Evolutionary conservation across 2,888 invertebrate genomes (phyloP), one percentile per base, ranked within the genome.

Genomic region (Euplexia lucipara): DNA sequence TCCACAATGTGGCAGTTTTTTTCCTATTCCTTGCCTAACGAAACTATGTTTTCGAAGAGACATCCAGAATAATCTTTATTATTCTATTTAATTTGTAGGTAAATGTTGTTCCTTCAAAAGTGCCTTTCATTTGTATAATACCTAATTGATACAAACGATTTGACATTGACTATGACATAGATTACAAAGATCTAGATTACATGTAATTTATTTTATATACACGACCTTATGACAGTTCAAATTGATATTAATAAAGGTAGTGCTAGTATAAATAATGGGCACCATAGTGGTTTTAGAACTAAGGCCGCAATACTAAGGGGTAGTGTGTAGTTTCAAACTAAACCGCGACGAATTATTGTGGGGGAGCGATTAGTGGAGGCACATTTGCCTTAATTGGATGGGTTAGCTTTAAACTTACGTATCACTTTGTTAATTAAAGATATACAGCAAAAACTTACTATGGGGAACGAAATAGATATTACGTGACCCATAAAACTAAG

Each of bases 381-480:
- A 78, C 74, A 57, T 74, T 78, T 26, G 20, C 61, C 41, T 51
- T 71, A 75, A 75, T 71, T 75, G 74, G 78, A 75, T 67, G 49
- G 60, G 62, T 63, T 48, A 45, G 56, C 41, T 71, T 72, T 53
- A 49, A 75, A 62, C 42, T 62, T 63, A 62, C 39, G 26, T 52
- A 42, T 60, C 56, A 57, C 73, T 70, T 74, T 58, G 75, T 72
- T 67, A 72, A 73, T 77, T 58, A 77, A 63, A 71, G 52, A 57
- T 54, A 61, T 20, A 70, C 32, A 39, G 8, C 10, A 58, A 70
- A 59, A 70, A 74, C 14, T 16, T 30, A 4, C 39, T 45, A 52
- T n/a, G 2, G 14, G 32, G 37, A 47, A 42, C 9, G 22, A 35
- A 16, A 9, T 34, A 9, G n/a, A 6, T 26, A 26, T n/a, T 18